Conservation (phyloP, 2,113 vertebrate genomes). For the Neotoma lepida region DNA sequence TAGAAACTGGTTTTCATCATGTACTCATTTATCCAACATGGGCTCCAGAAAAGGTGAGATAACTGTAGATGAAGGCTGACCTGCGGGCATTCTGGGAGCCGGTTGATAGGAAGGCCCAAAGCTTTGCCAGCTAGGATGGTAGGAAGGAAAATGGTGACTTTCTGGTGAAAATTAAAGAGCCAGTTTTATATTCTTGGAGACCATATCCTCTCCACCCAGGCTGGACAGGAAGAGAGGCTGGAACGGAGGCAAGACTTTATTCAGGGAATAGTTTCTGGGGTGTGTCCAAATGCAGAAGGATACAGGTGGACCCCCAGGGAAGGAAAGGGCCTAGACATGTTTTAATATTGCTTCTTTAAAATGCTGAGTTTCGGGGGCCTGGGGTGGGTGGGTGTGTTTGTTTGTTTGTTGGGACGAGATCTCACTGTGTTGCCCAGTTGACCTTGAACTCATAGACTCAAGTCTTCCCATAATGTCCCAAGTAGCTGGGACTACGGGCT, state of each 20-base stretch:
- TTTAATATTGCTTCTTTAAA: neutral
- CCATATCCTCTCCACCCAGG: neutral
- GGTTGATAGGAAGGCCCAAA: neutral
- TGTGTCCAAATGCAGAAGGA: neutral
- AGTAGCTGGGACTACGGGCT: neutral
- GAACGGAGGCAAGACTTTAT: neutral
- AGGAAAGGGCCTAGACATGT: neutral
- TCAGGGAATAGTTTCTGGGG: neutral
- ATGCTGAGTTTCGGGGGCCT: rapidly evolving
- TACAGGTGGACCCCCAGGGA: neutral
- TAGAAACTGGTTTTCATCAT: neutral
- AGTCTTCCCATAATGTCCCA: neutral
- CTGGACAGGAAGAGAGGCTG: neutral
- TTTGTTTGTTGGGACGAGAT: neutral
- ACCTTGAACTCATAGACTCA: neutral
- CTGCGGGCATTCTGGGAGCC: neutral
- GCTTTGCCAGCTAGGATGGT: neutral
- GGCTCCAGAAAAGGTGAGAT: neutral
- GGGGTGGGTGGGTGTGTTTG: neutral
- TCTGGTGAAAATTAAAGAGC: neutral
- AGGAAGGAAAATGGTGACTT: neutral
- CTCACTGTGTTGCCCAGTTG: neutral
- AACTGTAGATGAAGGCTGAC: no score
- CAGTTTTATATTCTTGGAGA: neutral
- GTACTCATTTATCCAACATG: neutral